phyloP scores from a whole-genome alignment of 1,140 invertebrate species.

The Geopemphigus sp. region DNA sequence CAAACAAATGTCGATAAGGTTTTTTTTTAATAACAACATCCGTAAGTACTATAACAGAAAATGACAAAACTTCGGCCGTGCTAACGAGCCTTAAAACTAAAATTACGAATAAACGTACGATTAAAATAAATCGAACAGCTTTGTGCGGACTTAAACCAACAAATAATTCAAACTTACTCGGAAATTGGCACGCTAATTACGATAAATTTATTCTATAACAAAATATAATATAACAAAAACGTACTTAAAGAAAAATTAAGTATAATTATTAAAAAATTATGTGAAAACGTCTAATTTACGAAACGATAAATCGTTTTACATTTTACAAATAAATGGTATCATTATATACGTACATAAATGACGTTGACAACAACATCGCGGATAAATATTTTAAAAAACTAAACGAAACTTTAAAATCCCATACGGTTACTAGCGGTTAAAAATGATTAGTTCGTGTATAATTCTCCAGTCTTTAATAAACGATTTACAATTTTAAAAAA shows the following conservation, averaged over 20 bases:
- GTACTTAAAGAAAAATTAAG: slow-evolving; percentile 1
- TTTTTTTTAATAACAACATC: not conserved
- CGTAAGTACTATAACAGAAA: not conserved
- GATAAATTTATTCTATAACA: not conserved
- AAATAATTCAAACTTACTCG: not conserved
- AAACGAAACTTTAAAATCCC: too few species aligned
- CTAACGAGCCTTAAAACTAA: not conserved
- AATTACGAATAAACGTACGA: not conserved
- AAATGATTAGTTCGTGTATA: not conserved
- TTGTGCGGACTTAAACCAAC: not conserved
- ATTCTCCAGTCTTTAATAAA: slow-evolving; percentile 25
- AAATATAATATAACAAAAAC: too few species aligned
- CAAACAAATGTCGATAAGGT: not conserved
- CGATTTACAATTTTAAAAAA: not conserved
- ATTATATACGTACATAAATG: too few species aligned
- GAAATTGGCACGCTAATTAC: slow-evolving; percentile 20
- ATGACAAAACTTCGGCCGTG: not conserved
- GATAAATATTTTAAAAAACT: too few species aligned
- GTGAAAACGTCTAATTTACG: not conserved
- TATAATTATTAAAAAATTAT: slow-evolving; percentile 1
- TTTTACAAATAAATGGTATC: not conserved
- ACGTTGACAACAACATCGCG: too few species aligned
- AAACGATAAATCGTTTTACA: not conserved
- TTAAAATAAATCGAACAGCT: not conserved
- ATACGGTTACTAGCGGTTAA: too few species aligned